A percentile compares a stretch with the other conserved stretches of the same genome.
Conservation (phyloP, 35 echinoderm and acorn worm genomes). For the Patiria miniata region DNA sequence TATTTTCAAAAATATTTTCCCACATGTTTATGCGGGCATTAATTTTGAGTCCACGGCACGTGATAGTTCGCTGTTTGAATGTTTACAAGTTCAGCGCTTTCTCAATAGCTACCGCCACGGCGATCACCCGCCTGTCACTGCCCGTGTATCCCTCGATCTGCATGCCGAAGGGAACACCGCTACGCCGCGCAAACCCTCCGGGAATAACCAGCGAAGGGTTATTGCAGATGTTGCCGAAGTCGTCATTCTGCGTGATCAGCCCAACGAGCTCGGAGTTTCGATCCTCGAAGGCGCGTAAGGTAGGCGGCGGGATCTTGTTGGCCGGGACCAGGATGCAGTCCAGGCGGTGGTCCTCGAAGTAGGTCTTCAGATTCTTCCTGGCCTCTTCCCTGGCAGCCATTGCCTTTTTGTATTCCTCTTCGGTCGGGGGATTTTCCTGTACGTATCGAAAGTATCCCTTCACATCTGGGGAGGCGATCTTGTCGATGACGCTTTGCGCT, state of each 20-base stretch:
- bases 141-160: background rate
- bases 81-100: background rate
- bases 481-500: background rate
- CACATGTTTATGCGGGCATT: too few relatives aligned
- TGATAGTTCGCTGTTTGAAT: too few relatives aligned
- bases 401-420: background rate
- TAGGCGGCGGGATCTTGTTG: background rate
- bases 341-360: background rate
- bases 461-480: background rate
- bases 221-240: background rate
- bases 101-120: background rate
- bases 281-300: background rate
- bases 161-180: background rate
- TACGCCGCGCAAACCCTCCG: background rate
- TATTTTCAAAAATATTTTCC: too few relatives aligned
- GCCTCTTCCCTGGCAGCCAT: background rate
- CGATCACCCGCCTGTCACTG: background rate
- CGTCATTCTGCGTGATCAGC: background rate
- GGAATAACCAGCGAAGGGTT: slow-evolving; percentile 5
- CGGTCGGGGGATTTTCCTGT: background rate
- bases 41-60: too few relatives aligned
- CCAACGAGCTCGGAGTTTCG: background rate
- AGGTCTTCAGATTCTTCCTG: background rate
- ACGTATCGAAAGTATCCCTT: background rate
- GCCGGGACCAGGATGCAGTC: background rate